Base-by-base conservation (phyloP, 2,113 vertebrate species). In the Tricholaema leucomelas region DNA sequence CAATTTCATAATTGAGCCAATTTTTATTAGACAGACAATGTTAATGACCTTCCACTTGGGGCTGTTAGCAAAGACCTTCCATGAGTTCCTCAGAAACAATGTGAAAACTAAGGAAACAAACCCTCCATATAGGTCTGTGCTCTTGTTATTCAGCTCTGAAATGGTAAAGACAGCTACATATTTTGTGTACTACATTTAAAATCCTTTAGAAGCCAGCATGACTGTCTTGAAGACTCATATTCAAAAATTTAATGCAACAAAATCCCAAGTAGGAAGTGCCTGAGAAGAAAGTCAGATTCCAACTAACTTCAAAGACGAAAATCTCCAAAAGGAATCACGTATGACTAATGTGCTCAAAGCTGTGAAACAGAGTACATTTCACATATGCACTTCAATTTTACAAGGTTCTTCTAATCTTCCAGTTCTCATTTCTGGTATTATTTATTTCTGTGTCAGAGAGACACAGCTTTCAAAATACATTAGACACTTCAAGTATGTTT, bases 281-380 rank as follows among this genome's bases (percentile, higher is more conserved):
- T 83, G 72, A 92, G 93, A 88, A 93, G 64, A 24, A 82, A 80
- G 42, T 5, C 69, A 91, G 72, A 89, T 76, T 87, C 60, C 52
- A 87, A 87, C 80, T 82, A 63, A 44, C 61, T 92, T 91, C 81
- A 83, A 74, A 94, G 79, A 80, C 44, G 9, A 80, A n/a, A 67
- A 87, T 83, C 89, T 96, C 61, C 81, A 71, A 74, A 82, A 85
- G 35, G 65, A 91, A 87, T 87, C 87, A 91, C 36, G 42, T 75
- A 77, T 54, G 56, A 91, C 54, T 94, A 58, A 92, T 38, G 9
- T 64, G 60, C 63, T 88, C 33, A 75, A 87, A 93, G 33, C 52
- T 81, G 46, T 44, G 69, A 91, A 76, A 93, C 64, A 60, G 27
- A 92, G 64, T 25, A 64, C 52, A 65, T 88, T 89, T 67, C 64